Evolutionary conservation across 2,888 invertebrate species (phyloP), one percentile per base, ranked within the genome.

Genomic region (Serripes groenlandicus): DNA sequence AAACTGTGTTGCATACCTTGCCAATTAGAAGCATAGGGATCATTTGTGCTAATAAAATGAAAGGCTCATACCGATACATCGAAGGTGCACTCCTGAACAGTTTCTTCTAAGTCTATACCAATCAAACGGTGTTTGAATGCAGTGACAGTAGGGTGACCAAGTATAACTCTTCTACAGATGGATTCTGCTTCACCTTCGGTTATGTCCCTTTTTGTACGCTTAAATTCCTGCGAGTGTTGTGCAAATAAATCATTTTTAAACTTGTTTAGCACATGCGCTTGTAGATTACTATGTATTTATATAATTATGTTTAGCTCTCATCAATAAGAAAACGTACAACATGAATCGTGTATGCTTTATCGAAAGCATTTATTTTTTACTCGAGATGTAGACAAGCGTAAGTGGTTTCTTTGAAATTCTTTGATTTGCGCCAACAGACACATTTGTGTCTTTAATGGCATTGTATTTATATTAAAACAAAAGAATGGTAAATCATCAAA

Each of bases 41-140:
- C n/a, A n/a, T n/a, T n/a, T n/a, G n/a, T n/a, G n/a, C n/a, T n/a
- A n/a, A n/a, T n/a, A n/a, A n/a, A n/a, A n/a, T n/a, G n/a, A n/a
- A n/a, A n/a, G n/a, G n/a, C n/a, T n/a, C n/a, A n/a, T 32, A 62
- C 62, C 62, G 30, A 9, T 1, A 62, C 62, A 62, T 62, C 62
- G 34, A 34, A 62, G 15, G 11, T 21, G 34, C 62, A 62, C 21
- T 62, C 62, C 34, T 21, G 62, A 3, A 62, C 21, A 21, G 62
- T 34, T 9, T 28, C 34, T n/a, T 62, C 62, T 32, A 62, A 9
- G 30, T 62, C 62, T 26, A 32, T 28, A 3, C 62, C 62, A 21
- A 62, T 32, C 7, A 62, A 32, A 5, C 62, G 23, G 18, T 62
- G 62, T 34, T 62, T 32, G 34, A 62, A 62, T 62, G 11, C 32